Conservation (phyloP, 2,797 vertebrate genomes). For the Spondyliosoma cantharus region DNA sequence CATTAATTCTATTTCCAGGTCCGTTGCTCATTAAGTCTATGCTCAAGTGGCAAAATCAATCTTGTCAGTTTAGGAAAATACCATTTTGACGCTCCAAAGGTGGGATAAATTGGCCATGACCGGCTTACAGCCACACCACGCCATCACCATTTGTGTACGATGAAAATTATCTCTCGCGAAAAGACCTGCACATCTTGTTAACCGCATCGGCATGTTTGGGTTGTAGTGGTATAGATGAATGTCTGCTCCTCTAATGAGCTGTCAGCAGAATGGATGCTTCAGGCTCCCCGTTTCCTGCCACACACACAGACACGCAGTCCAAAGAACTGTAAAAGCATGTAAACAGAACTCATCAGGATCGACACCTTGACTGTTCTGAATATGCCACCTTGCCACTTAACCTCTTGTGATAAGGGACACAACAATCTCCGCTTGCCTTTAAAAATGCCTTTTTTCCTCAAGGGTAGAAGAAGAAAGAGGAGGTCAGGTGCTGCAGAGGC, state of each 20-base stretch:
- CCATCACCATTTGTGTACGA: slow-evolving; percentile 17
- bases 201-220: slow-evolving; percentile 37
- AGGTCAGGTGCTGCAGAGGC: neutral
- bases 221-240: slow-evolving; percentile 40
- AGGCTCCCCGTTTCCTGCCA: slow-evolving; percentile 1
- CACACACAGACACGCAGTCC: neutral
- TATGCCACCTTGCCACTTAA: slow-evolving; percentile 16
- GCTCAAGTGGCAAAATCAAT: slow-evolving; percentile 5
- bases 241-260: slow-evolving; percentile 51
- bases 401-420: slow-evolving; percentile 18
- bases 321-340: neutral
- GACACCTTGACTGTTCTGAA: slow-evolving; percentile 27
- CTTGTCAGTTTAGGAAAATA: slow-evolving; percentile 2
- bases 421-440: neutral
- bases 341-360: slow-evolving; percentile 29
- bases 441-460: slow-evolving; percentile 6
- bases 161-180: slow-evolving; percentile 30
- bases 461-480: neutral
- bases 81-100: slow-evolving; percentile 3
- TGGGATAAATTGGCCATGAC: neutral
- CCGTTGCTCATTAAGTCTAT: neutral
- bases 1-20: slow-evolving; percentile 18
- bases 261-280: slow-evolving; percentile 48
- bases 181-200: slow-evolving; percentile 44
- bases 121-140: neutral